Percentiles rank a stretch among this genome's conserved stretches.
Evolutionary conservation across 2,113 vertebrate species (phyloP).

Genomic region (Equus przewalskii): DNA sequence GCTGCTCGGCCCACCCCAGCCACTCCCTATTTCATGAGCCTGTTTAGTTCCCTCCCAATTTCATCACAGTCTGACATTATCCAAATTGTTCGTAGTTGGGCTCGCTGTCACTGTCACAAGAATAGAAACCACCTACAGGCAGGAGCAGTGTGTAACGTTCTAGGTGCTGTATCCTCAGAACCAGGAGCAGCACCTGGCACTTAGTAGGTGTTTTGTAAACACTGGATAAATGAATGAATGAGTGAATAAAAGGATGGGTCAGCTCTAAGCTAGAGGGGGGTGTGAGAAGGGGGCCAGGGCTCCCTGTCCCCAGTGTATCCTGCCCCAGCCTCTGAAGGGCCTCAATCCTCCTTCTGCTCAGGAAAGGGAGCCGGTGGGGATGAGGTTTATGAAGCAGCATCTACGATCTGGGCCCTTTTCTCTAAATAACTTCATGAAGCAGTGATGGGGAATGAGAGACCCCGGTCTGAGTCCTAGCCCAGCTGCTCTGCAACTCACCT

Average conservation of each 20-base stretch:
- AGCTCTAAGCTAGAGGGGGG: background rate
- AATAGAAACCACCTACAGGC: background rate
- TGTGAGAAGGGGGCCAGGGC: background rate
- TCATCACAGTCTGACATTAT: background rate
- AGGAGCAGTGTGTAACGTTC: accelerated
- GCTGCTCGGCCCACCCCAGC: background rate
- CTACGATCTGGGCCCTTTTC: background rate
- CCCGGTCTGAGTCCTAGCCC: background rate
- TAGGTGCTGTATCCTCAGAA: background rate
- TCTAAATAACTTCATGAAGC: background rate
- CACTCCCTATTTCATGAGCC: background rate
- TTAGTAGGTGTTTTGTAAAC: background rate
- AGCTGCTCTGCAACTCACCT: background rate
- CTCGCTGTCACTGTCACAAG: background rate
- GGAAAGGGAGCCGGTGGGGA: background rate
- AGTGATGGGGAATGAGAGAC: background rate
- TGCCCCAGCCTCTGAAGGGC: background rate
- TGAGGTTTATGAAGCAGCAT: too few species aligned
- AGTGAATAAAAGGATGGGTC: too few species aligned
- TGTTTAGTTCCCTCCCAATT: background rate
- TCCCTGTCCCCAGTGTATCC: background rate
- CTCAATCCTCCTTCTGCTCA: background rate
- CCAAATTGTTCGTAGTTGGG: background rate
- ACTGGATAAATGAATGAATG: background rate
- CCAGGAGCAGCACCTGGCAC: background rate